Percentiles rank a stretch among this genome's conserved stretches.
These are phyloP conservation scores for Galeopterus variegatus DNA, from an alignment of 2,113 vertebrate genomes.

Conservation along the genomic window DNA sequence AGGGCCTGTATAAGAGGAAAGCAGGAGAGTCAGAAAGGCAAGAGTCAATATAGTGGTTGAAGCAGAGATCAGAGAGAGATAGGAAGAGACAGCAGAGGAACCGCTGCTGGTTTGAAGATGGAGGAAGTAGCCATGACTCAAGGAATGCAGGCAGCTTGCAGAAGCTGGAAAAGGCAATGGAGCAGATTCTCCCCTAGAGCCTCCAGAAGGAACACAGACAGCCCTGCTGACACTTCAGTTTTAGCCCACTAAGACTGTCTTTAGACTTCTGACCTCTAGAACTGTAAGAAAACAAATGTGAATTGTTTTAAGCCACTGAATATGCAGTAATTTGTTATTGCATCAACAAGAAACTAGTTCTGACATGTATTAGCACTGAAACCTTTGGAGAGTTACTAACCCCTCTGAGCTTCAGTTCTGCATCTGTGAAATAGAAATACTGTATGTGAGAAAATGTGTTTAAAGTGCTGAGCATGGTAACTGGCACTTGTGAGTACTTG, in stretches of 20 bases:
- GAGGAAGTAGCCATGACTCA: not conserved
- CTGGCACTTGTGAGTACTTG: not conserved
- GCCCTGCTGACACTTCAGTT: not conserved
- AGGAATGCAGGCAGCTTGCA: not conserved
- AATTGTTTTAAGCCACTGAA: not conserved
- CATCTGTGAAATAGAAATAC: not conserved
- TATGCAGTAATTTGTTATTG: not conserved
- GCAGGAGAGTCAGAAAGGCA: not conserved
- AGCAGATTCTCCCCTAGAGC: not conserved
- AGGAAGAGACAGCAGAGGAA: too few species aligned
- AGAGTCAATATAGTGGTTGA: rapidly evolving
- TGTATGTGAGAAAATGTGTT: not conserved
- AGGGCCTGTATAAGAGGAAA: not conserved
- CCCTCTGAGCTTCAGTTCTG: not conserved
- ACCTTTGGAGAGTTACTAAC: too few species aligned
- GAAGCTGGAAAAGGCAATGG: not conserved
- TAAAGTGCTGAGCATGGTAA: not conserved
- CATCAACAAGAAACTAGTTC: not conserved
- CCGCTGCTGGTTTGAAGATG: not conserved
- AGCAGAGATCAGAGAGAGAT: not conserved
- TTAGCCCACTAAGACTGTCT: not conserved
- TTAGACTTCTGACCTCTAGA: not conserved
- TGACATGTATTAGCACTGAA: not conserved
- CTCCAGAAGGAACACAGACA: rapidly evolving
- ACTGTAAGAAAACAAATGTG: not conserved